phyloP scores from a whole-genome alignment of 2,888 invertebrate genomes.

The Oligia fasciuncula region DNA sequence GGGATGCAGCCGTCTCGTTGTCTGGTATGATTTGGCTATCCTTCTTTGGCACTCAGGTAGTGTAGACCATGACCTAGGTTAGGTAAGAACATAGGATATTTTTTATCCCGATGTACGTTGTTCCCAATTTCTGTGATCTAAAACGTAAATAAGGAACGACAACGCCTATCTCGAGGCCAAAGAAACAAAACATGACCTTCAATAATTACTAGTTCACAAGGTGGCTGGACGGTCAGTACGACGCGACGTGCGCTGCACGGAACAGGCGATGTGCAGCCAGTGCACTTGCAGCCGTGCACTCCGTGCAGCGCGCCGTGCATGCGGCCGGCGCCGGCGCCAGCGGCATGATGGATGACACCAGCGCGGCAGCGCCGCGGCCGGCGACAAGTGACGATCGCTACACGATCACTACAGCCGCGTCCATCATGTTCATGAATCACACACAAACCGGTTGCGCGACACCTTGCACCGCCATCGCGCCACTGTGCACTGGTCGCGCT shows the following conservation, averaged over 20 bases:
- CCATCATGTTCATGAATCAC: conserved; percentile 24
- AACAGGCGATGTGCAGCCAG: background rate
- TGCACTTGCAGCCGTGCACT: too few relatives aligned
- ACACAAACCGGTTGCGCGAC: conserved; percentile 42
- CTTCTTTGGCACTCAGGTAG: background rate
- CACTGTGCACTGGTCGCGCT: background rate
- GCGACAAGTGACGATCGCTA: background rate
- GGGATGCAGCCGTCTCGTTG: too few relatives aligned
- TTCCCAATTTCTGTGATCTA: background rate
- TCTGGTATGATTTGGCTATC: too few relatives aligned
- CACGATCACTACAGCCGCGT: background rate
- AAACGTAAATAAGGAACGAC: background rate
- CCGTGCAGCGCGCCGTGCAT: background rate
- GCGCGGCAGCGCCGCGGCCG: background rate
- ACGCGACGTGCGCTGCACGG: background rate
- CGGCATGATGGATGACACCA: background rate
- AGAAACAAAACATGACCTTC: background rate
- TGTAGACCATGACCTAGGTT: background rate
- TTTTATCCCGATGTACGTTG: background rate
- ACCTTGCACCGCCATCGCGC: conserved; percentile 3
- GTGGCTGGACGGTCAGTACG: background rate
- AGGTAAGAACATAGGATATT: background rate
- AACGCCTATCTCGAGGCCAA: background rate
- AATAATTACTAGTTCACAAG: conserved; percentile 8
- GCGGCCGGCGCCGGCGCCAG: background rate